These are phyloP conservation scores for Hemibagrus wyckioides DNA, from an alignment of 2,113 vertebrate genomes.

Conservation along the genomic window DNA sequence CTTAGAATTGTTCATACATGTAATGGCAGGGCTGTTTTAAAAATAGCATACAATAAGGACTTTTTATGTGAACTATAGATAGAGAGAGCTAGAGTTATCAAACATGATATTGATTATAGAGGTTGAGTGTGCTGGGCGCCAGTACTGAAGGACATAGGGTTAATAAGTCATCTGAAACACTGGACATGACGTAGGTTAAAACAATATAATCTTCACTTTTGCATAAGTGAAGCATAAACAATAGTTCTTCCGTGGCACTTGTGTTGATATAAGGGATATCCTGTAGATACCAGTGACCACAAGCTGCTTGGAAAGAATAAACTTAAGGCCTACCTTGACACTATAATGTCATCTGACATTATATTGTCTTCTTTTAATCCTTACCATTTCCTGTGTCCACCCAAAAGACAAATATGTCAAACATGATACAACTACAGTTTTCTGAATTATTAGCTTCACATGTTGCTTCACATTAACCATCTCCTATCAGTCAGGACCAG, in stretches of 20 bases:
- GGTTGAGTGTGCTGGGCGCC: constrained; percentile 17
- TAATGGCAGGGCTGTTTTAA: constrained; percentile 57
- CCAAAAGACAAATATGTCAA: constrained; percentile 5
- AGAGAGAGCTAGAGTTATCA: constrained; percentile 28
- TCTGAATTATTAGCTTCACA: background rate
- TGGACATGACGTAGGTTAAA: constrained; percentile 64
- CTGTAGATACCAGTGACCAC: constrained; percentile 62
- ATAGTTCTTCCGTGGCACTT: constrained; percentile 63
- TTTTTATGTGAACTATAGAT: constrained; percentile 29
- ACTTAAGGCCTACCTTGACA: constrained; percentile 29
- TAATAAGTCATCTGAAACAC: constrained; percentile 53
- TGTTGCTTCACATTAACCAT: background rate
- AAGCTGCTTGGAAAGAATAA: constrained; percentile 40
- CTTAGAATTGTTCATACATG: constrained; percentile 45
- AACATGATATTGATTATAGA: constrained; percentile 30
- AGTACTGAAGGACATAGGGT: constrained; percentile 49
- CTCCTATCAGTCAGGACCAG: background rate
- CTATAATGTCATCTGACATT: background rate
- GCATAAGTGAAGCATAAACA: constrained; percentile 61
- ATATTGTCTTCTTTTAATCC: constrained; percentile 8
- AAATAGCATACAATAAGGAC: constrained; percentile 47
- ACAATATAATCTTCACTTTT: constrained; percentile 63
- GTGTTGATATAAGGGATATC: constrained; percentile 71
- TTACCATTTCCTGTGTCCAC: background rate
- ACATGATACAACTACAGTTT: background rate